Base-by-base conservation (phyloP, 2,113 vertebrate genomes). In the Pterocles gutturalis region DNA sequence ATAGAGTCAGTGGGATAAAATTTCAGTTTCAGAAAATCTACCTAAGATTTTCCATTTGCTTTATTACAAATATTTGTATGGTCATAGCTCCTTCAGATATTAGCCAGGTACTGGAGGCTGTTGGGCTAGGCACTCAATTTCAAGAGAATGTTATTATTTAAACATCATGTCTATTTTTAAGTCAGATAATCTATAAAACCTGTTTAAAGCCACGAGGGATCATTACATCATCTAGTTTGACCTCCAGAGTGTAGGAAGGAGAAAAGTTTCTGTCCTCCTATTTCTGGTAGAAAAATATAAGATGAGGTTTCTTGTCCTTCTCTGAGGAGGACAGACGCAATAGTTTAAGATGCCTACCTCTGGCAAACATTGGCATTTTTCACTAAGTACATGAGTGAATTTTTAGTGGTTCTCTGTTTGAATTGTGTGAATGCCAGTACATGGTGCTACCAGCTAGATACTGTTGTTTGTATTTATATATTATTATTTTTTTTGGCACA, bases 101-200 rank as follows among this genome's bases (percentile, higher is more conserved):
- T 48, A 73, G 43, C 29, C 26, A 34, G 38, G 16, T 64, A 18
- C 29, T 48, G 46, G 22, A 38, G 9, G 3, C 9, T 57, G 2
- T 58, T 87, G 58, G 72, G 48, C 38, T 24, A 71, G 55, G 15
- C 33, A 18, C 33, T 73, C 36, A 14, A 0, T 90, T 90, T 84
- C 48, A 81, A 61, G 51, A 49, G 18, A 78, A 89, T 81, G 38
- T 65, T 67, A 57, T 89, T 83, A 84, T 89, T 96, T 91, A 93
- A 93, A 65, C 51, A 49, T n/a, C 21, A 21, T 45, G 53, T 71
- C 69, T 93, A 72, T 92, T 92, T 97, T 96, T 61, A 83, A 94
- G 73, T 87, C 69, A 43, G 25, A 24, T 61, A 76, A 95, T 91
- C 73, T 72, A 72, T 90, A 95, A 96, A 95, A 87, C 55, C 70